phyloP scores from a whole-genome alignment of 23 tunicate genomes.

The Trididemnum nubilum region DNA sequence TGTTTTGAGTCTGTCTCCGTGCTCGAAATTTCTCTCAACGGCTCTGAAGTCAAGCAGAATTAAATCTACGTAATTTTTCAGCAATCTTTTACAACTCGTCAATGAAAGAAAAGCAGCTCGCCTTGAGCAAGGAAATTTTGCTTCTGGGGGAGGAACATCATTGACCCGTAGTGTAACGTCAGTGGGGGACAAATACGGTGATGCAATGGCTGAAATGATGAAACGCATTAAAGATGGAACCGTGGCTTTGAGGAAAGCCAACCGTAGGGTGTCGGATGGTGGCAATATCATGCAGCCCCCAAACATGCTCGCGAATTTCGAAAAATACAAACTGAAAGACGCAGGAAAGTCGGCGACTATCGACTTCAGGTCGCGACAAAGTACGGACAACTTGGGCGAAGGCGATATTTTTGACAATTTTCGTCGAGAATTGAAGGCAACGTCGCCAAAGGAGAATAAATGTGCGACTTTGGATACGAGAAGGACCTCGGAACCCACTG shows the following conservation, averaged over 20 bases:
- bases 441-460: neutral
- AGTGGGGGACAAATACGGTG: slow-evolving; percentile 39
- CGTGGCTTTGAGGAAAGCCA: slow-evolving; percentile 38
- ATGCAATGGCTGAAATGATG: slow-evolving; percentile 92
- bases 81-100: slow-evolving; percentile 40
- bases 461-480: slow-evolving; percentile 22
- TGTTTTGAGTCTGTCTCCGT: no score
- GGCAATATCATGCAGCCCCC: neutral
- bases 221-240: slow-evolving; percentile 65
- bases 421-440: slow-evolving; percentile 1
- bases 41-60: no score
- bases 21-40: no score
- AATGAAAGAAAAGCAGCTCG: slow-evolving; percentile 43
- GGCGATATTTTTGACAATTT: slow-evolving; percentile 26
- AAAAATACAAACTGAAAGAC: slow-evolving; percentile 10
- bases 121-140: neutral
- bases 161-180: neutral
- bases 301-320: neutral
- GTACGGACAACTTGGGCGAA: neutral
- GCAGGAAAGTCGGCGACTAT: slow-evolving; percentile 14
- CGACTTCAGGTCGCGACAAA: neutral
- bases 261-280: slow-evolving; percentile 14
- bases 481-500: neutral
- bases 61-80: neutral
- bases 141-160: neutral